A percentile compares a stretch with the other conserved stretches of the same genome.
Evolutionary conservation across 53 echinoderm and acorn worm genomes (phyloP).

Genomic region (Patiria pectinifera): DNA sequence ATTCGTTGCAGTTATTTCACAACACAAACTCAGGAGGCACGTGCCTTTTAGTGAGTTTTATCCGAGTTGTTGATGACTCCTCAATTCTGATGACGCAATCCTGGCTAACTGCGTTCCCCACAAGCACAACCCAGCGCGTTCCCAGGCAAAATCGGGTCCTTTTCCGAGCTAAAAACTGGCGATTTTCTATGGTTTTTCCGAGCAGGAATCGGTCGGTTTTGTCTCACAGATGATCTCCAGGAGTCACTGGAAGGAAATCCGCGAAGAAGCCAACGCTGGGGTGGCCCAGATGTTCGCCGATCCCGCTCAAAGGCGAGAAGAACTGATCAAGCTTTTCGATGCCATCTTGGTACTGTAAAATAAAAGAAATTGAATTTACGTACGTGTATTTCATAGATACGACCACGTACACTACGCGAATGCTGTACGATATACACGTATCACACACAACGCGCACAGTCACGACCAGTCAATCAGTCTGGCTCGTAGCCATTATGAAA

Average conservation of each 20-base stretch:
- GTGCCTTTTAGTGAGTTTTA: not conserved
- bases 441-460: not conserved
- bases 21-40: not conserved
- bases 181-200: conserved; percentile 12
- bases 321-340: not conserved
- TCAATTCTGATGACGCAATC: conserved; percentile 15
- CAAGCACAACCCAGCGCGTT: not conserved
- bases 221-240: conserved; percentile 26
- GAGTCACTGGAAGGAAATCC: not conserved
- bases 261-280: conserved; percentile 44
- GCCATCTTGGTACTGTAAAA: conserved; percentile 25
- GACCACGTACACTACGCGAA: not conserved
- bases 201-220: conserved; percentile 11
- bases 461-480: conserved; percentile 59
- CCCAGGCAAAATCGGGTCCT: not conserved
- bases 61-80: not conserved
- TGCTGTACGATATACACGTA: not conserved
- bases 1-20: not conserved
- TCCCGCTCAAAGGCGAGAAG: conserved; percentile 63
- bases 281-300: conserved; percentile 46
- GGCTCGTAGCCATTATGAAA: not conserved
- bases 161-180: not conserved
- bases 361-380: not conserved
- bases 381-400: not conserved
- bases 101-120: not conserved